Conservation (phyloP, 1,140 invertebrate genomes). For the Lordiphosa clarofinis region DNA sequence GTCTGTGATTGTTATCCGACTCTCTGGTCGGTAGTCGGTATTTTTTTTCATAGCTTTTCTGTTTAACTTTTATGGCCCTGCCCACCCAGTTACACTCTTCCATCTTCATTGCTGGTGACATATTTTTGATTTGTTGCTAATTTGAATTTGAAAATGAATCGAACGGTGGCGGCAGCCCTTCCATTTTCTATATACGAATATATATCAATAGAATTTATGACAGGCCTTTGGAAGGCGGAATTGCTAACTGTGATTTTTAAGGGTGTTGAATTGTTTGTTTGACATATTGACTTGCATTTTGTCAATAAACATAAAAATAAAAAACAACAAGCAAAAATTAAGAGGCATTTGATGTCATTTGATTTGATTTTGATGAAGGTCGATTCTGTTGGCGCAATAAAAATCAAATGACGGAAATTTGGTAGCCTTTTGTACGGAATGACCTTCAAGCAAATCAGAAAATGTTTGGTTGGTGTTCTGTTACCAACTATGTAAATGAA, state of each 20-base stretch:
- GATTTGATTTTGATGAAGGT: constrained; percentile 69
- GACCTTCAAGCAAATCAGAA: constrained; percentile 2
- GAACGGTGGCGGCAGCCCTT: constrained; percentile 31
- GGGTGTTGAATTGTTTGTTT: constrained; percentile 41
- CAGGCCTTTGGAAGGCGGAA: constrained; percentile 20
- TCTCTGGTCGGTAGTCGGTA: constrained; percentile 28
- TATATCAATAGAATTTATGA: constrained; percentile 41
- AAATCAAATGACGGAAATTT: constrained; percentile 39
- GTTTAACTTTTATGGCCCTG: constrained; percentile 3
- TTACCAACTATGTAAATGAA: too few species aligned
- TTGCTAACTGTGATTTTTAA: constrained; percentile 33
- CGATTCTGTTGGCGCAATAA: constrained; percentile 44
- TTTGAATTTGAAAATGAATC: constrained; percentile 56
- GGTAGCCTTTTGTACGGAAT: not conserved
- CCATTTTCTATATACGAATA: constrained; percentile 24
- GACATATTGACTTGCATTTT: constrained; percentile 70
- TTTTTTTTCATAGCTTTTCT: constrained; percentile 3
- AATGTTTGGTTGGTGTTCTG: too few species aligned
- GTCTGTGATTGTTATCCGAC: constrained; percentile 54
- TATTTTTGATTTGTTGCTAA: constrained; percentile 61
- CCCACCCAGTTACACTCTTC: constrained; percentile 9
- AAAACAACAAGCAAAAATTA: constrained; percentile 3
- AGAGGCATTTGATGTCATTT: constrained; percentile 48
- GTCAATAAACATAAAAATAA: constrained; percentile 37
- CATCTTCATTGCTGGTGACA: constrained; percentile 39